Evolutionary conservation across 2,888 invertebrate genomes (phyloP), one percentile per base, ranked within the genome.

Genomic region (Troilus luridus): DNA sequence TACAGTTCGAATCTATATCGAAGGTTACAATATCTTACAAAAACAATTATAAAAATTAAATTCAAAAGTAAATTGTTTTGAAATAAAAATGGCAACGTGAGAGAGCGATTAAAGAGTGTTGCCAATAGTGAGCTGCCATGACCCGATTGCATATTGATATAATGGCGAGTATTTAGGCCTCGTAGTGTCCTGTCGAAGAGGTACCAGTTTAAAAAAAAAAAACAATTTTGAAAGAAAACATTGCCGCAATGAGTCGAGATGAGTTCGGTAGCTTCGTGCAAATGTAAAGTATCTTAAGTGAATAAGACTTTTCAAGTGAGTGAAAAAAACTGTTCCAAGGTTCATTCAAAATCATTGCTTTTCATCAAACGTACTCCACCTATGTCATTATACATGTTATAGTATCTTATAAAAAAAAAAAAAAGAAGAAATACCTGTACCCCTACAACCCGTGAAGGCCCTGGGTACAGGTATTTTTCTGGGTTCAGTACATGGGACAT

Each of bases 61-160:
- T 77, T 77, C 17, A 77, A 41, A 41, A 9, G 7, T 5, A 77
- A 77, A 41, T 41, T 41, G 27, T 77, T 77, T 77, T 41, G 27
- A 77, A 77, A 41, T 27, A 77, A 77, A 77, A 77, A 77, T 77
- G 72, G 72, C 72, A 77, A 41, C 1, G 5, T 3, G 72, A 77
- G 72, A 77, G 72, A 77, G 72, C 72, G 72, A 77, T 77, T 27
- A 77, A 77, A 77, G 19, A 41, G 27, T 77, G 41, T 77, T 77
- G 72, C 27, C 72, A 77, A 77, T 77, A 77, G 72, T 19, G 72
- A 77, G 72, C 72, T 77, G 72, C 72, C 72, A 27, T 77, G 72
- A 77, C 72, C 72, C 72, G 72, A 77, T 77, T 77, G 72, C 72
- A 77, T 77, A 77, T 77, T 77, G 72, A 77, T 41, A 77, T 77